Percentiles rank a stretch among this genome's conserved stretches.
Conservation (phyloP, 2,113 vertebrate genomes). For the Phalacrocorax pelagicus region DNA sequence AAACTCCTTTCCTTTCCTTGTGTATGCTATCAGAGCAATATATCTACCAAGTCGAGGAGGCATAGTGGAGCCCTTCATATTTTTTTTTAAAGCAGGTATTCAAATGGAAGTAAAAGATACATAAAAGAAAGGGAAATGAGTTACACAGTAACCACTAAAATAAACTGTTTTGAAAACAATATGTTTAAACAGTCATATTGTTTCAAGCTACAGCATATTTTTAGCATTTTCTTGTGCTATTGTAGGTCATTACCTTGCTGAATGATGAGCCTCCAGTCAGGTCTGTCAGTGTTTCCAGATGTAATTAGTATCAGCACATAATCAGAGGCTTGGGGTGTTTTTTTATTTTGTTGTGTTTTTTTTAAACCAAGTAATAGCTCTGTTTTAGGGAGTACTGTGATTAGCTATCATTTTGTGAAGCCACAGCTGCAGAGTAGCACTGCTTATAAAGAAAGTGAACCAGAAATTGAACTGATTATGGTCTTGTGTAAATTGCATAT, state of each 20-base stretch:
- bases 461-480: neutral
- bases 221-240: neutral
- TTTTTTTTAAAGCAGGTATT: neutral
- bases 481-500: neutral
- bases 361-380: neutral
- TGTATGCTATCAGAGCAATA: accelerated
- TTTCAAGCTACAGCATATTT: neutral
- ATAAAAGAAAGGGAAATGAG: neutral
- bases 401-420: neutral
- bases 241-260: neutral
- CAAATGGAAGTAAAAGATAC: neutral
- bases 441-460: neutral
- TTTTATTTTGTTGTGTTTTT: neutral
- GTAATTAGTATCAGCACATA: neutral
- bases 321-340: neutral
- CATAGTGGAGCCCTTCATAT: neutral
- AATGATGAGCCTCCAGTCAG: neutral
- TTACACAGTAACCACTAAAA: neutral
- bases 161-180: neutral
- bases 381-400: neutral
- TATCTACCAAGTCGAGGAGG: neutral
- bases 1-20: neutral
- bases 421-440: neutral
- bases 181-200: neutral
- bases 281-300: neutral